phyloP scores from a whole-genome alignment of 2,888 invertebrate species.

The Odontocerum albicorne region DNA sequence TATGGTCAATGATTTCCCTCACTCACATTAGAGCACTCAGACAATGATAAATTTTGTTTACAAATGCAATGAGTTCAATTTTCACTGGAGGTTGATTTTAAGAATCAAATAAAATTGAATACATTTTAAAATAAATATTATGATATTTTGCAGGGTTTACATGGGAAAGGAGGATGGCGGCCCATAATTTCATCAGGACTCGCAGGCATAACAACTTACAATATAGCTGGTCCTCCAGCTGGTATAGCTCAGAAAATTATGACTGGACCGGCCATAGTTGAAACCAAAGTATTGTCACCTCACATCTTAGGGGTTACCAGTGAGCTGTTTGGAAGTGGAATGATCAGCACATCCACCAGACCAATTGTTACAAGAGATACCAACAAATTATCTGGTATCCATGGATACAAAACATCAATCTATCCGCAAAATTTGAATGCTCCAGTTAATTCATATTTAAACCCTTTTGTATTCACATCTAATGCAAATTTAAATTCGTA shows the following conservation, averaged over 20 bases:
- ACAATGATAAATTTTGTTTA: too few relatives aligned
- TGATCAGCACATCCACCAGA: slow-evolving; percentile 47
- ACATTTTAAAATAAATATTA: too few relatives aligned
- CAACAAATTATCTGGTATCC: slow-evolving; percentile 52
- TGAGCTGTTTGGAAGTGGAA: slow-evolving; percentile 41
- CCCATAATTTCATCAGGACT: slow-evolving; percentile 56
- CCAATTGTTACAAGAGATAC: slow-evolving; percentile 48
- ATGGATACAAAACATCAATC: slow-evolving; percentile 52
- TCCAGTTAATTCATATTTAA: slow-evolving; percentile 53
- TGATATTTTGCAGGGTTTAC: slow-evolving; percentile 44
- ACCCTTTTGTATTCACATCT: slow-evolving; percentile 46
- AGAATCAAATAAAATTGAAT: too few relatives aligned
- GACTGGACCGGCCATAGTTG: slow-evolving; percentile 17
- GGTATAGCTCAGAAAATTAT: slow-evolving; percentile 36
- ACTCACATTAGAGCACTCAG: too few relatives aligned
- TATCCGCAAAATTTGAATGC: slow-evolving; percentile 47
- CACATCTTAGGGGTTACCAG: slow-evolving; percentile 47
- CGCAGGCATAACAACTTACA: slow-evolving; percentile 46
- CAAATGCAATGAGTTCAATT: too few relatives aligned
- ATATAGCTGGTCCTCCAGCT: slow-evolving; percentile 45
- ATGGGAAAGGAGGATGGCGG: slow-evolving; percentile 64
- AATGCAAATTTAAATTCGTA: slow-evolving; percentile 47
- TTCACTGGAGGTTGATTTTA: too few relatives aligned
- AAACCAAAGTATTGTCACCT: slow-evolving; percentile 40
- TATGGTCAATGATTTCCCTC: too few relatives aligned